Conservation (phyloP, 35 echinoderm and acorn worm genomes). For the Ophiothrix spiculata region DNA sequence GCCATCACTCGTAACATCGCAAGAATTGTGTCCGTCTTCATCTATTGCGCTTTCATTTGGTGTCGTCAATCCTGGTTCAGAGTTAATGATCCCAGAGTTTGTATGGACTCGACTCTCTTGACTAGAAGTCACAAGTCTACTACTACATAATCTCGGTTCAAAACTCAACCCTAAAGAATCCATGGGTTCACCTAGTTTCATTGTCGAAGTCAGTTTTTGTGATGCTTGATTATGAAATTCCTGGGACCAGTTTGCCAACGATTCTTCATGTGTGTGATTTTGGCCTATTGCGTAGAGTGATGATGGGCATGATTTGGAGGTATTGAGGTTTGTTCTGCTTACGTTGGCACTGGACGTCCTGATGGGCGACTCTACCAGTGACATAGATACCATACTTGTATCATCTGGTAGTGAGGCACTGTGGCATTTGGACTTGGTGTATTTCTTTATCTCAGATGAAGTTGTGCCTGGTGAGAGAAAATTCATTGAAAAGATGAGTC, state of each 20-base stretch:
- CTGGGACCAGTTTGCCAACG: background rate
- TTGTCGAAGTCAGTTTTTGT: background rate
- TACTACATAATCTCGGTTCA: background rate
- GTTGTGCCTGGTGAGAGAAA: background rate
- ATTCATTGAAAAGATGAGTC: too few species aligned
- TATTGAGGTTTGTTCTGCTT: too few species aligned
- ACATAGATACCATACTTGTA: background rate
- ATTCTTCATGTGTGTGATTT: background rate
- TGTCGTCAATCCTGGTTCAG: background rate
- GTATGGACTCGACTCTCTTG: background rate
- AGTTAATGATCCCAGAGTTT: background rate
- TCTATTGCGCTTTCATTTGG: background rate
- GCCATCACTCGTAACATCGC: background rate
- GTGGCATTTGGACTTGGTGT: background rate
- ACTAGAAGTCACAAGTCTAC: background rate
- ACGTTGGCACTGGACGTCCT: background rate
- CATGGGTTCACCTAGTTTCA: background rate
- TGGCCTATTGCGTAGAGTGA: background rate
- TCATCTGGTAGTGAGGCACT: background rate
- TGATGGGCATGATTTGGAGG: background rate
- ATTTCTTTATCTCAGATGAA: background rate
- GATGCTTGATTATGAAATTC: background rate
- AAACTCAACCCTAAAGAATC: background rate
- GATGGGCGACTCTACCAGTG: background rate
- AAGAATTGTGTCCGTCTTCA: background rate